Percentiles rank a stretch among this genome's conserved stretches.
Evolutionary conservation across 2,113 vertebrate species (phyloP).

Genomic region (Tonatia bakeri): DNA sequence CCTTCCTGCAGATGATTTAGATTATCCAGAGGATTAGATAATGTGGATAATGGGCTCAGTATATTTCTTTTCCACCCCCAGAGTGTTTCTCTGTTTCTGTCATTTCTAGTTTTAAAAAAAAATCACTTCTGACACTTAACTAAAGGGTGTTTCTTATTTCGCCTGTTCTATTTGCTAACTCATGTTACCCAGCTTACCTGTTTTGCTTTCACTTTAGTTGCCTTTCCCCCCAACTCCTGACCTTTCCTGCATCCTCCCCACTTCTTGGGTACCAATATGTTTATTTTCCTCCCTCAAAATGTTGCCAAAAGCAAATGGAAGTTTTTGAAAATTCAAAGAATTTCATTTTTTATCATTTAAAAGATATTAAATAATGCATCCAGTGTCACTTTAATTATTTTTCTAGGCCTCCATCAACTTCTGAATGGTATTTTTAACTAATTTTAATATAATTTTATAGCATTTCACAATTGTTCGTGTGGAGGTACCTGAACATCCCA

Average conservation of each 20-base stretch:
- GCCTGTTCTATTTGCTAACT: not conserved
- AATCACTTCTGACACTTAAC: not conserved
- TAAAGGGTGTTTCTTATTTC: not conserved
- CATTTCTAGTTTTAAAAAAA: constrained; percentile 19
- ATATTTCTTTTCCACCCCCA: not conserved
- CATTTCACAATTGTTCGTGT: not conserved
- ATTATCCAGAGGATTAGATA: constrained; percentile 21
- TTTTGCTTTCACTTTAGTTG: not conserved
- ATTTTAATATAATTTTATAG: not conserved
- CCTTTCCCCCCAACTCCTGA: not conserved
- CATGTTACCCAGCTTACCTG: not conserved
- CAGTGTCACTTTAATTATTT: not conserved
- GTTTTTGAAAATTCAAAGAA: not conserved
- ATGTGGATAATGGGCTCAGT: constrained; percentile 22
- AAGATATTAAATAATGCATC: not conserved
- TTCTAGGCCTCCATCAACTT: not conserved
- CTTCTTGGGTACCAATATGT: not conserved
- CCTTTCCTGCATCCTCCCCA: not conserved
- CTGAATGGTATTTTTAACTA: not conserved
- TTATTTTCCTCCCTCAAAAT: not conserved
- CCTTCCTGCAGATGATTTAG: constrained; percentile 22
- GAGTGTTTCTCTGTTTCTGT: constrained; percentile 31
- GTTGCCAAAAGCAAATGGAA: not conserved
- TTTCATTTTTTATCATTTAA: not conserved
- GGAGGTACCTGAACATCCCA: not conserved